phyloP scores from a whole-genome alignment of 2,113 vertebrate genomes.

The Melierax canorus region DNA sequence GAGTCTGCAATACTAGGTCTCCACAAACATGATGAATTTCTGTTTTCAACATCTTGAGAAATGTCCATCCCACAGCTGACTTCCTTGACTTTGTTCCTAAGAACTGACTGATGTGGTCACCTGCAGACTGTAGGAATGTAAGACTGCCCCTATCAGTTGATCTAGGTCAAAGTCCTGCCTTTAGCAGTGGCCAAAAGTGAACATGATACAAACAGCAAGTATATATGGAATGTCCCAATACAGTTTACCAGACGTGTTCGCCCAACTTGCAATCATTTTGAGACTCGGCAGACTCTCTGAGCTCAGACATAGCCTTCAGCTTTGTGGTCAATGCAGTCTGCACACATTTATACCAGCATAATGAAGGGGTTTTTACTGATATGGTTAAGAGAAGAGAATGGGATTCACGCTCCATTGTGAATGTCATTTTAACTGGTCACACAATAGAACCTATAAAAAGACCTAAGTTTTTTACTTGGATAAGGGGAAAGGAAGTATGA shows the following conservation, averaged over 20 bases:
- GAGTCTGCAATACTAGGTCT: neutral
- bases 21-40: neutral
- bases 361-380: neutral
- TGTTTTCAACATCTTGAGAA: neutral
- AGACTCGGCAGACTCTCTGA: neutral
- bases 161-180: neutral
- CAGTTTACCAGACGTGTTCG: neutral
- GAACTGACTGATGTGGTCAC: neutral
- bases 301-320: neutral
- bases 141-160: neutral
- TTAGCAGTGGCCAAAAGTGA: neutral
- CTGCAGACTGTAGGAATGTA: neutral
- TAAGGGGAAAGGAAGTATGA: neutral
- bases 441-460: neutral
- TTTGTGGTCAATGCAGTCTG: neutral
- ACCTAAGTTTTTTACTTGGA: neutral
- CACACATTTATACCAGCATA: neutral
- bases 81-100: neutral
- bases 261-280: neutral
- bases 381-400: neutral
- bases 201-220: neutral
- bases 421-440: neutral
- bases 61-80: neutral
- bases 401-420: neutral
- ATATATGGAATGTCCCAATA: neutral